Evolutionary conservation across 2,113 vertebrate genomes (phyloP), one percentile per base, ranked within the genome.

Genomic region (Corythaixoides concolor): DNA sequence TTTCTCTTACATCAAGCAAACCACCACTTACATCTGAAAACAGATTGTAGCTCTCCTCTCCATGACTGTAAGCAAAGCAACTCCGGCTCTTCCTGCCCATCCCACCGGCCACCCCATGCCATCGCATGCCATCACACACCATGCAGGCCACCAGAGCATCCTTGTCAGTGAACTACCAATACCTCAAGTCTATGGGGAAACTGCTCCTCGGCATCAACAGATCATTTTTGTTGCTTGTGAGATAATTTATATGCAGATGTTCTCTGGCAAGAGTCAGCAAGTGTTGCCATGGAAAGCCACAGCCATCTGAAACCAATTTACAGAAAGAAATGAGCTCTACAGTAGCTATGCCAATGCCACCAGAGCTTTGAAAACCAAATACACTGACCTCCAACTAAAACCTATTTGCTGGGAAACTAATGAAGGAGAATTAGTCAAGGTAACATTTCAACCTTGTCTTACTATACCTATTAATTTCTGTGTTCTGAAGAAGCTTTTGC

Each of bases 11-110:
- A 7, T 37, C 7, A 1, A 3, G 11, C n/a, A 85, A 59, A 76
- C 37, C 39, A 50, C 33, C 68, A n/a, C 52, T 52, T 30, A 6
- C 14, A 4, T 5, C 3, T n/a, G 30, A 26, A 14, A 55, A 32
- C 6, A 56, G 32, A 27, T 1, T 10, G n/a, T 2, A 35, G 59
- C 15, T 52, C 13, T 59, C 72, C 70, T 67, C 32, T 30, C 47
- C 5, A 5, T 8, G 9, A 50, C 47, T 7, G 8, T 10, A 39
- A 66, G 39, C 32, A 50, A 12, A 67, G 14, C 0, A 0, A 28
- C 16, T 27, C 63, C 84, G 66, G 68, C 49, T 49, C 52, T 27
- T 22, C 50, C 62, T 55, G 32, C 45, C 15, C 81, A 30, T 17
- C 26, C 33, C 35, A 37, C 23, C 6, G 9, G 18, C n/a, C 45